A percentile compares a stretch with the other conserved stretches of the same genome.
Conservation (phyloP, 2,888 invertebrate genomes). For the Caenorhabditis panamensis region DNA sequence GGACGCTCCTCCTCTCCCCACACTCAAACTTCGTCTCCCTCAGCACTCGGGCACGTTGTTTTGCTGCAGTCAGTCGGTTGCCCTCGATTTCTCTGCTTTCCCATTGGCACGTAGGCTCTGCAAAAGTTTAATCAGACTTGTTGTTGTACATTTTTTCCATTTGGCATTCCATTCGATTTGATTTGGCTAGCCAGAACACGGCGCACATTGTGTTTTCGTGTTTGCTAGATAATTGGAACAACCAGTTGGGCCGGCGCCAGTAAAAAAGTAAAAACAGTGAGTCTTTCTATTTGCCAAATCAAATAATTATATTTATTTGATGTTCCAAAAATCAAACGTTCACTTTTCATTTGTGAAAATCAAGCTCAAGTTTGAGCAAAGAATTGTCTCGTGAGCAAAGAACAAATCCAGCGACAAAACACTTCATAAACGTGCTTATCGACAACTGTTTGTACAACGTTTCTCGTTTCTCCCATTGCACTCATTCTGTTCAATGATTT, state of each 20-base stretch:
- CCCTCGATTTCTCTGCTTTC: constrained; percentile 17
- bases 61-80: constrained; percentile 42
- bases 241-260: background rate
- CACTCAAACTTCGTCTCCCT: constrained; percentile 29
- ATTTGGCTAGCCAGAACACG: background rate
- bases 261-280: background rate
- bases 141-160: background rate
- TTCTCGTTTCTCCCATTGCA: constrained; percentile 9
- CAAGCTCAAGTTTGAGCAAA: background rate
- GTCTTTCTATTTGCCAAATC: background rate
- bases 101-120: constrained; percentile 35
- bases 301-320: background rate
- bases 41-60: constrained; percentile 49
- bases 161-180: background rate
- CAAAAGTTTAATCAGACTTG: background rate
- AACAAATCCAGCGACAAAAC: constrained; percentile 39
- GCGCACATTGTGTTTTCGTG: background rate
- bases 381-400: constrained; percentile 25
- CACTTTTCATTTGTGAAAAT: background rate
- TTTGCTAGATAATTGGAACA: background rate
- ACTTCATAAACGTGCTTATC: constrained; percentile 33
- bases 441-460: constrained; percentile 42
- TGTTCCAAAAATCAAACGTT: background rate
- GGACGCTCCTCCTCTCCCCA: constrained; percentile 31
- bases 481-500: constrained; percentile 28